These are phyloP conservation scores for Antitype chi DNA, from an alignment of 2,888 invertebrate species.

Conservation along the genomic window DNA sequence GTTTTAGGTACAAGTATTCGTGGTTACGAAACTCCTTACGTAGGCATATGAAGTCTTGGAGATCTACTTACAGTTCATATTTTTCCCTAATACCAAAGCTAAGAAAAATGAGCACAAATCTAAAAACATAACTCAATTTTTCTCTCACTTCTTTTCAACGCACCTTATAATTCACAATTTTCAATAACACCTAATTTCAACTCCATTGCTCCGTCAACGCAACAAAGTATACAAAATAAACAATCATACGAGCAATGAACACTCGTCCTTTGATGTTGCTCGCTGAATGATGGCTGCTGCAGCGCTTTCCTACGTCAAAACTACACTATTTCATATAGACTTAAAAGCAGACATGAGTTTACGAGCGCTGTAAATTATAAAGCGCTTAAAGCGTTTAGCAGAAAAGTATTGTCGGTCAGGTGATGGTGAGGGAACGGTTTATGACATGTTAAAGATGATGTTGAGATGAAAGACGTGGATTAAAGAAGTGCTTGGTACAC, in stretches of 20 bases:
- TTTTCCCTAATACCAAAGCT: neutral
- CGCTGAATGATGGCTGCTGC: constrained; percentile 75
- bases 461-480: constrained; percentile 55
- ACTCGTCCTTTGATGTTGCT: constrained; percentile 78
- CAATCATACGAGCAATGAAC: constrained; percentile 71
- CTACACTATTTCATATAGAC: constrained; percentile 73
- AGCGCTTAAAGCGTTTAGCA: constrained; percentile 69
- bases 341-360: constrained; percentile 83
- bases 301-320: constrained; percentile 71
- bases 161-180: constrained; percentile 58
- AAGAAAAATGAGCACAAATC: constrained; percentile 38
- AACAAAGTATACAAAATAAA: constrained; percentile 83
- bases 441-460: constrained; percentile 59
- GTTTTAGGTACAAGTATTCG: neutral
- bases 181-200: constrained; percentile 65
- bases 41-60: neutral
- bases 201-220: constrained; percentile 71
- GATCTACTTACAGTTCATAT: neutral
- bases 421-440: constrained; percentile 73
- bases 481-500: constrained; percentile 9
- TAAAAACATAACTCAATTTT: constrained; percentile 59
- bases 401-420: constrained; percentile 76
- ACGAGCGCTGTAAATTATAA: constrained; percentile 83
- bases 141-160: constrained; percentile 56
- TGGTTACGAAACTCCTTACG: neutral